These are phyloP conservation scores for Ephialtes manifestator DNA, from an alignment of 2,888 invertebrate species.

Conservation along the genomic window DNA sequence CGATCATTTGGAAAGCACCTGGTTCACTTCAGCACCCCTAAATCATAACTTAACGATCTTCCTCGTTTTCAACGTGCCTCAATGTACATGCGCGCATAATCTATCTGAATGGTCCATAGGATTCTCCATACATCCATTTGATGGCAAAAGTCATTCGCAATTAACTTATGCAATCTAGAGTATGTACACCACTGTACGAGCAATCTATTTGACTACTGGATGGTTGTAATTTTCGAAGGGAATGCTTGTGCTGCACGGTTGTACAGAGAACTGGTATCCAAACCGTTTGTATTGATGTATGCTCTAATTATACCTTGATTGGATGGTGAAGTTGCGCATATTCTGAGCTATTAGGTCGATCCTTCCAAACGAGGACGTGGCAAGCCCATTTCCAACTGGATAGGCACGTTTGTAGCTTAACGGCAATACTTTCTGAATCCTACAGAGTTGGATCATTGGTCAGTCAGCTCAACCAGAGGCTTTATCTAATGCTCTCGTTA, in stretches of 20 bases:
- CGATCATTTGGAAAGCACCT: not conserved
- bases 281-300: constrained; percentile 29
- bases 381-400: not conserved
- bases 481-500: constrained; percentile 44
- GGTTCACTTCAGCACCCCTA: not conserved
- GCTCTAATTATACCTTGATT: constrained; percentile 28
- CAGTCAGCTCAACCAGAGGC: constrained; percentile 3
- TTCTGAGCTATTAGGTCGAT: constrained; percentile 11
- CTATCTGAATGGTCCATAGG: not conserved
- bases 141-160: constrained; percentile 24
- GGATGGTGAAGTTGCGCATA: constrained; percentile 2
- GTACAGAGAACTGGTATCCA: not conserved
- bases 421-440: not conserved
- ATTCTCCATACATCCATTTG: constrained; percentile 7
- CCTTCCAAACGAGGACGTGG: not conserved
- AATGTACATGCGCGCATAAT: constrained; percentile 1
- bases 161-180: constrained; percentile 12
- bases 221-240: constrained; percentile 17
- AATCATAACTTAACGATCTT: constrained; percentile 45
- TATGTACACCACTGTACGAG: not conserved
- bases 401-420: not conserved
- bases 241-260: not conserved
- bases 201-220: constrained; percentile 14
- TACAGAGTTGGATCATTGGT: not conserved
- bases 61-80: constrained; percentile 2